A percentile compares a stretch with the other conserved stretches of the same genome.
These are phyloP conservation scores for Bradynema listronoti DNA, from an alignment of 1,140 invertebrate genomes.

Conservation along the genomic window DNA sequence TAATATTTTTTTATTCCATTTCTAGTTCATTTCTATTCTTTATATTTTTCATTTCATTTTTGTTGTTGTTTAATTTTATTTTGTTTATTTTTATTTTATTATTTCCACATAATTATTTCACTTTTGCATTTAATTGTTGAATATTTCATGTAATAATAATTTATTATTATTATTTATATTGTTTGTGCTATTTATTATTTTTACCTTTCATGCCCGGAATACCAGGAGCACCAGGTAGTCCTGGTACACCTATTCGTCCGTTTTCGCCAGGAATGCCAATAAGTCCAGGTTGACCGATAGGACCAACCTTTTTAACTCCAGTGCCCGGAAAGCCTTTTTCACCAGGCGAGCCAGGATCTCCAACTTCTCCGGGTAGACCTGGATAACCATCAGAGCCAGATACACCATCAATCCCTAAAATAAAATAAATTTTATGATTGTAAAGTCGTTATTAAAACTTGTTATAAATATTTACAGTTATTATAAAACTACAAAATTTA, in stretches of 20 bases:
- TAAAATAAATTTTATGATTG: conserved; percentile 16
- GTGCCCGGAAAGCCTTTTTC: conserved; percentile 55
- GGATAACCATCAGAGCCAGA: conserved; percentile 51
- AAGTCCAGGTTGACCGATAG: conserved; percentile 44
- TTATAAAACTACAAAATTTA: neutral
- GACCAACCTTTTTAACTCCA: conserved; percentile 53
- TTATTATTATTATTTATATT: too few relatives aligned
- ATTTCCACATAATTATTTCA: too few relatives aligned
- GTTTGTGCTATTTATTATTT: too few relatives aligned
- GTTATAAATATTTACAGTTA: too few relatives aligned
- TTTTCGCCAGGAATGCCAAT: conserved; percentile 48
- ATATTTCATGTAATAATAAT: too few relatives aligned
- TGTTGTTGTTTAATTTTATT: too few relatives aligned
- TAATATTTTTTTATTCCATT: too few relatives aligned
- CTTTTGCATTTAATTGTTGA: too few relatives aligned
- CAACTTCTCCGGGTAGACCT: conserved; percentile 52
- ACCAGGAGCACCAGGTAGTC: conserved; percentile 23
- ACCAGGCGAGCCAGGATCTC: conserved; percentile 45
- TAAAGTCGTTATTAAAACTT: neutral
- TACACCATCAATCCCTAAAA: conserved; percentile 44
- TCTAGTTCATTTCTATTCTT: too few relatives aligned
- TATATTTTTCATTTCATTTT: too few relatives aligned
- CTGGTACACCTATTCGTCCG: conserved; percentile 50
- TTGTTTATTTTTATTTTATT: too few relatives aligned
- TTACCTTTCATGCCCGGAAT: conserved; percentile 21